A percentile compares a stretch with the other conserved stretches of the same genome.
Conservation (phyloP, 23 tunicate genomes). For the Oikopleura dioica region DNA sequence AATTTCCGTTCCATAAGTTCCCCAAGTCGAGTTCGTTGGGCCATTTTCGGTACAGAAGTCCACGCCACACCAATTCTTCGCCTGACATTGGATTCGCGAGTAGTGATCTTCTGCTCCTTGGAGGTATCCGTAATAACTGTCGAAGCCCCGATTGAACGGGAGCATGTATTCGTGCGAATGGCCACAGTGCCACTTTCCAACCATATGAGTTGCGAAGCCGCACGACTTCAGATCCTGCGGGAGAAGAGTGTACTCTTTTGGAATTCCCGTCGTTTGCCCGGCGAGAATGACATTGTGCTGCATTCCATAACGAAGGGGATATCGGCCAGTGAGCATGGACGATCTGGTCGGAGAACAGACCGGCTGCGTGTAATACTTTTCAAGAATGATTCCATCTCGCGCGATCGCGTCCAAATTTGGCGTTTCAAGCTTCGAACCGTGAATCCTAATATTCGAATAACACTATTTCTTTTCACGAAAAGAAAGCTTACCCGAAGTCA, state of each 20-base stretch:
- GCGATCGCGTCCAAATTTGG: constrained; percentile 52
- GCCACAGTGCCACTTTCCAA: constrained; percentile 80
- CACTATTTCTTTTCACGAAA: too few relatives aligned
- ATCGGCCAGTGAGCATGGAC: constrained; percentile 47
- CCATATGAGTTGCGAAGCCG: constrained; percentile 60
- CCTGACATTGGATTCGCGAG: neutral
- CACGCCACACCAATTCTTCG: neutral
- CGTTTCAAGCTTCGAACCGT: constrained; percentile 37
- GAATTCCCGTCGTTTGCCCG: constrained; percentile 25
- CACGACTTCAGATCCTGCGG: constrained; percentile 35
- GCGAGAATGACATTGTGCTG: constrained; percentile 32
- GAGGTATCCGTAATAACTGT: constrained; percentile 4
- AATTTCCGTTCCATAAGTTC: neutral
- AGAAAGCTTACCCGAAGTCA: constrained; percentile 39
- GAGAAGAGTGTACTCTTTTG: constrained; percentile 25
- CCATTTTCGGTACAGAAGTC: neutral
- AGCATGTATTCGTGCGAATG: constrained; percentile 23
- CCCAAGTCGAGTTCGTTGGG: neutral
- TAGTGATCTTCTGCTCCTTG: neutral
- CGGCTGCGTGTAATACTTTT: constrained; percentile 54
- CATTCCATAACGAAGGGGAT: constrained; percentile 49
- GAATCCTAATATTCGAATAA: too few relatives aligned
- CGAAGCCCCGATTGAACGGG: constrained; percentile 53
- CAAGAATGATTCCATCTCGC: constrained; percentile 28
- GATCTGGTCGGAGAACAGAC: constrained; percentile 46